Evolutionary conservation across 2,888 invertebrate genomes (phyloP).

Genomic region (Scrobipalpa costella): DNA sequence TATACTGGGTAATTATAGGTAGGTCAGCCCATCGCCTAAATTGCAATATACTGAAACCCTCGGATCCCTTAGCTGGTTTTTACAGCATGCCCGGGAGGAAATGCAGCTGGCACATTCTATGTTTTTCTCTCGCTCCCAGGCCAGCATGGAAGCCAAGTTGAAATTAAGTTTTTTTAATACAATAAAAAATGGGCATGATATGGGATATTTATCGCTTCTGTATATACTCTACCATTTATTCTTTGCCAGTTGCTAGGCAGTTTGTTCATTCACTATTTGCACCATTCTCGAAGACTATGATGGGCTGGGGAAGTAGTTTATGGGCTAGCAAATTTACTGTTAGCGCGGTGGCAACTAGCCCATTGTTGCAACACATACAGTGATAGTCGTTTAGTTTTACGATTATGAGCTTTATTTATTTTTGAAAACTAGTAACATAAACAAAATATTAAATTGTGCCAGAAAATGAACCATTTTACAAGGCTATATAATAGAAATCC

Average conservation of each 20-base stretch:
- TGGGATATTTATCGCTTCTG: slow-evolving; percentile 32
- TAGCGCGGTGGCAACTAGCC: slow-evolving; percentile 33
- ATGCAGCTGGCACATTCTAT: too few relatives aligned
- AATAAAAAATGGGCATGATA: too few relatives aligned
- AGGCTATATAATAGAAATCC: too few relatives aligned
- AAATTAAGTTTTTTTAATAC: too few relatives aligned
- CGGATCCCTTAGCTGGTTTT: too few relatives aligned
- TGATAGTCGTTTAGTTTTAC: slow-evolving; percentile 14
- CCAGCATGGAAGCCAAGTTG: too few relatives aligned
- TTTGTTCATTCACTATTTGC: slow-evolving; percentile 40
- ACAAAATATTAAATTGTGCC: background rate
- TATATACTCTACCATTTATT: slow-evolving; percentile 32
- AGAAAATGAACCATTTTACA: background rate
- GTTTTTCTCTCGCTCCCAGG: too few relatives aligned
- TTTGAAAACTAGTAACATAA: background rate
- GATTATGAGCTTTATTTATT: slow-evolving; percentile 19
- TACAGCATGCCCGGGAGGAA: too few relatives aligned
- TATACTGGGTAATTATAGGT: too few relatives aligned
- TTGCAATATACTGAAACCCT: too few relatives aligned
- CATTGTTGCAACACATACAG: slow-evolving; percentile 30
- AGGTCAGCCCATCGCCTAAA: too few relatives aligned
- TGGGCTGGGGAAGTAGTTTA: slow-evolving; percentile 42
- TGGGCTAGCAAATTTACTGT: slow-evolving; percentile 45
- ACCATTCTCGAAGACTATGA: slow-evolving; percentile 32
- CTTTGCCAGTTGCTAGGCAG: slow-evolving; percentile 32